These are phyloP conservation scores for Apostichopus japonicus DNA, from an alignment of 35 echinoderm and acorn worm genomes.

Conservation along the genomic window DNA sequence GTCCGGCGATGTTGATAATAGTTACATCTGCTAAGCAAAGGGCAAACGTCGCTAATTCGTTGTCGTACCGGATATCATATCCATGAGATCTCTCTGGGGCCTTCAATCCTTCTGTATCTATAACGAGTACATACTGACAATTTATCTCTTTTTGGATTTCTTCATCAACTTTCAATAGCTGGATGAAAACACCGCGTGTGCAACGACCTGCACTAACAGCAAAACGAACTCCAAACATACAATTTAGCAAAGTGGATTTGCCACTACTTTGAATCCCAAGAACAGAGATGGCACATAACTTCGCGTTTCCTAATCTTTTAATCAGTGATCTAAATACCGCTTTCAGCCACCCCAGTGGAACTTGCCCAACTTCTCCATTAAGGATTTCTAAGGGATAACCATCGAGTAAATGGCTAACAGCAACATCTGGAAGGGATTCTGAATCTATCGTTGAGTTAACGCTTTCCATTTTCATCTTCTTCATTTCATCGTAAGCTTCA, in stretches of 20 bases:
- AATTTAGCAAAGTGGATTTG: conserved; percentile 31
- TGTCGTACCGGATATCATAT: not conserved
- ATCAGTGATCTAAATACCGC: not conserved
- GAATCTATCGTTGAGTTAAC: not conserved
- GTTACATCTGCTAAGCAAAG: conserved; percentile 6
- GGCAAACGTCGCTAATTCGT: conserved; percentile 46
- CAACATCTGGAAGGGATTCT: not conserved
- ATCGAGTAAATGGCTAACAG: conserved; percentile 10
- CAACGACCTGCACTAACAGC: conserved; percentile 47
- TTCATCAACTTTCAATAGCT: not conserved
- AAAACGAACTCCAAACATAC: conserved; percentile 40
- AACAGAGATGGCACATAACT: conserved; percentile 22
- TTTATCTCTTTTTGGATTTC: not conserved
- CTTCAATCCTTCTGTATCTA: conserved; percentile 50
- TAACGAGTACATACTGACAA: conserved; percentile 13
- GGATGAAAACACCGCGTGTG: conserved; percentile 29
- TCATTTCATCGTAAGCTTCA: not conserved
- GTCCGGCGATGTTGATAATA: conserved; percentile 38
- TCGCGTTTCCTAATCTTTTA: conserved; percentile 3
- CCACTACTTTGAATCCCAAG: conserved; percentile 46
- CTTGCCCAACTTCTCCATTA: conserved; percentile 37
- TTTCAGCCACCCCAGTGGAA: conserved; percentile 39
- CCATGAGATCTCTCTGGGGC: not conserved
- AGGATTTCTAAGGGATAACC: conserved; percentile 36
- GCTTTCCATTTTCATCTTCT: not conserved